phyloP scores from a whole-genome alignment of 1,140 invertebrate species.

The Lycorma delicatula region DNA sequence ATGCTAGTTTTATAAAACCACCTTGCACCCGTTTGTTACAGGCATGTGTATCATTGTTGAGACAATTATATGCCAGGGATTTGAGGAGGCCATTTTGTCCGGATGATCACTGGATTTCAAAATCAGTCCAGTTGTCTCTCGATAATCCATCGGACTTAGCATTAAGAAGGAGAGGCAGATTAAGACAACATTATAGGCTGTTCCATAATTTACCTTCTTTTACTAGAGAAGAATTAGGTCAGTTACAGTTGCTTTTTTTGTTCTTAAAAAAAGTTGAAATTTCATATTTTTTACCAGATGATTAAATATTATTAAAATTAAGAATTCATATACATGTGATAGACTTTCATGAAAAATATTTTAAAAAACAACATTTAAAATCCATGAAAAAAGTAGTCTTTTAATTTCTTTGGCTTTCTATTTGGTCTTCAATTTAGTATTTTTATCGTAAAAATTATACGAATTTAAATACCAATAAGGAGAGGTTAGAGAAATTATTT shows the following conservation, averaged over 20 bases:
- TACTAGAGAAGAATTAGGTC: conserved; percentile 49
- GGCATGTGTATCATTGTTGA: conserved; percentile 59
- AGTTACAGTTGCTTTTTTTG: conserved; percentile 14
- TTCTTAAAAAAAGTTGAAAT: neutral
- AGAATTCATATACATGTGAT: too few species aligned
- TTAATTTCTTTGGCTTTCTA: too few species aligned
- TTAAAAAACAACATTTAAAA: too few species aligned
- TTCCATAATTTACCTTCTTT: conserved; percentile 52
- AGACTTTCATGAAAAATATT: too few species aligned
- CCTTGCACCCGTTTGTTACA: too few species aligned
- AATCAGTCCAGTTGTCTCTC: conserved; percentile 47
- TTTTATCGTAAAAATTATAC: too few species aligned
- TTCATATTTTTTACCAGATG: too few species aligned
- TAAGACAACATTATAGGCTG: conserved; percentile 45
- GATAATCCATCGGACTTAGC: conserved; percentile 54
- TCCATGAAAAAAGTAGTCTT: too few species aligned
- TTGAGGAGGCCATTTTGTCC: conserved; percentile 67
- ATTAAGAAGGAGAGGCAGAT: conserved; percentile 42
- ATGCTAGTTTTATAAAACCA: conserved; percentile 28
- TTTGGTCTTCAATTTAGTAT: too few species aligned
- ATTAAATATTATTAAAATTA: too few species aligned
- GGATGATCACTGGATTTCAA: conserved; percentile 65
- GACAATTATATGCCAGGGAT: conserved; percentile 76
- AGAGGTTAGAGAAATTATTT: too few species aligned
- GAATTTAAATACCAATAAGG: too few species aligned